These are phyloP conservation scores for Hybognathus amarus DNA, from an alignment of 2,797 vertebrate genomes.

Conservation along the genomic window DNA sequence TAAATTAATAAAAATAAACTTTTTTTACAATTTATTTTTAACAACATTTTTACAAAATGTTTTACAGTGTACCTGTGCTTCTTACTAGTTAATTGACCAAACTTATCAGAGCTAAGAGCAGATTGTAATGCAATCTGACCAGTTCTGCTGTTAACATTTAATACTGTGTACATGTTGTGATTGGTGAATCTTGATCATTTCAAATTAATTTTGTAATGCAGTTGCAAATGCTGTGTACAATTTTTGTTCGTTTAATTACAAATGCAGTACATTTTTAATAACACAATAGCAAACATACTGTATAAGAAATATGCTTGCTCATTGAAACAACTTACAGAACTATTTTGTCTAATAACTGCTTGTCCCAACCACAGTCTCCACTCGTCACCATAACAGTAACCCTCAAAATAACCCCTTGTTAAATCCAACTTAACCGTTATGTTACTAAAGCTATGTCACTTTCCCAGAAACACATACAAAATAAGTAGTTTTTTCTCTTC, in stretches of 20 bases:
- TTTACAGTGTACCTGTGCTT: neutral
- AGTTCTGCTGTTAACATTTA: too few species aligned
- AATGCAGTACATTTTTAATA: neutral
- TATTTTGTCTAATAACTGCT: slow-evolving; percentile 1
- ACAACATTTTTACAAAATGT: too few species aligned
- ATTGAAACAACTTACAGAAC: neutral
- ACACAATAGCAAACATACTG: neutral
- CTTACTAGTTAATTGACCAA: too few species aligned
- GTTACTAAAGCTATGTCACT: neutral
- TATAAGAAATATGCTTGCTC: neutral
- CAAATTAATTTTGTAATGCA: neutral
- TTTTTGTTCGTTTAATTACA: neutral
- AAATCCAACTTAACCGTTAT: neutral
- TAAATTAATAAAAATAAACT: too few species aligned
- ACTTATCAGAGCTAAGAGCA: too few species aligned
- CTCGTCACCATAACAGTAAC: slow-evolving; percentile 32
- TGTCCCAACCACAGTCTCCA: slow-evolving; percentile 12
- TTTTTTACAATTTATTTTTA: too few species aligned
- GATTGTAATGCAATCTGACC: too few species aligned
- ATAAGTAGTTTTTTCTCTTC: neutral
- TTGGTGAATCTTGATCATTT: too few species aligned
- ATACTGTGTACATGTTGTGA: too few species aligned
- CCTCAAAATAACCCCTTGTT: slow-evolving; percentile 30
- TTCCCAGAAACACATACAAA: slow-evolving; percentile 11
- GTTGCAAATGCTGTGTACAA: neutral